phyloP scores from a whole-genome alignment of 2,113 vertebrate genomes.

The Myrmophylax atrothorax region DNA sequence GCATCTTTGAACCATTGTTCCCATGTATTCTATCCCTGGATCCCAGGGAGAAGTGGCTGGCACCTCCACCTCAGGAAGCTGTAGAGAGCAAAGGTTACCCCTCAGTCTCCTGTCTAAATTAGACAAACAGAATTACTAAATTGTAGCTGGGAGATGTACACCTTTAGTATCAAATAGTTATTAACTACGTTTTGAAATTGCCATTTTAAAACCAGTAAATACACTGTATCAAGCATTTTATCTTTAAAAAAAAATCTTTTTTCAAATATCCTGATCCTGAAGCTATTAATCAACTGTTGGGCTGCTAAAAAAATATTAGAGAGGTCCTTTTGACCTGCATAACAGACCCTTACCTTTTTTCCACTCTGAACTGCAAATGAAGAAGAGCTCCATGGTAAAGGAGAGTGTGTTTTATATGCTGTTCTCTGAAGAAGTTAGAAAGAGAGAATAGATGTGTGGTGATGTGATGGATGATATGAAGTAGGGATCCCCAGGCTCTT shows the following conservation, averaged over 20 bases:
- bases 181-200: background rate
- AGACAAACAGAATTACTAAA: background rate
- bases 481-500: background rate
- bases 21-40: accelerated
- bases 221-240: background rate
- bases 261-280: background rate
- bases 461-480: background rate
- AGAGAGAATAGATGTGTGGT: background rate
- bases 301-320: background rate
- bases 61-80: background rate
- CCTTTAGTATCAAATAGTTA: background rate
- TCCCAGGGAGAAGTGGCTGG: background rate
- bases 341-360: background rate
- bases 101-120: background rate
- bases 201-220: background rate
- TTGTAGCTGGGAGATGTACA: background rate
- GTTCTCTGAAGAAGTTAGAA: background rate
- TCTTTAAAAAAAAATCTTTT: background rate
- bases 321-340: background rate
- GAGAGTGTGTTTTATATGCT: background rate
- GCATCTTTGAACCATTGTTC: background rate
- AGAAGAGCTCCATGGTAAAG: background rate
- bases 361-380: background rate
- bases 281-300: background rate
- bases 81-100: background rate